Percentiles rank a stretch among this genome's conserved stretches.
These are phyloP conservation scores for Drusus annulatus DNA, from an alignment of 1,140 invertebrate genomes.

Conservation along the genomic window DNA sequence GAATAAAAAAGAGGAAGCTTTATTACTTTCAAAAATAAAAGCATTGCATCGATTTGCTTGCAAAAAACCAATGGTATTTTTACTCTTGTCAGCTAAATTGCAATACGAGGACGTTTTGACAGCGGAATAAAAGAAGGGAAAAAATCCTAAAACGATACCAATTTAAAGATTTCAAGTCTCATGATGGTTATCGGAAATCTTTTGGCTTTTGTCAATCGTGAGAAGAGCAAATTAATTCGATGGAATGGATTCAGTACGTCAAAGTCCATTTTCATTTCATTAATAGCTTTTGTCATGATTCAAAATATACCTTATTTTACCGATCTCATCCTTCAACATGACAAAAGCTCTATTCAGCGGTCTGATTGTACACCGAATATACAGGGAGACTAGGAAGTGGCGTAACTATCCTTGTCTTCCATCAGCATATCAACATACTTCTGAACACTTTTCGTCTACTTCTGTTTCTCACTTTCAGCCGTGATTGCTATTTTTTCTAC, in stretches of 20 bases:
- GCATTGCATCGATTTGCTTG: too few relatives aligned
- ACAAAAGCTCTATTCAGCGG: conserved; percentile 31
- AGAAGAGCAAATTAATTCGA: conserved; percentile 38
- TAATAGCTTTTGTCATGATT: conserved; percentile 52
- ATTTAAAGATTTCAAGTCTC: background rate
- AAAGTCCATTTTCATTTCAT: conserved; percentile 49
- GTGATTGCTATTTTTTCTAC: too few relatives aligned
- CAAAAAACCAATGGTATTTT: too few relatives aligned
- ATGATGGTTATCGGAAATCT: background rate
- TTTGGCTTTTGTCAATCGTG: background rate
- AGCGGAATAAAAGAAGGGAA: too few relatives aligned
- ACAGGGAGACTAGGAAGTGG: background rate
- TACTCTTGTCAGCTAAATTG: too few relatives aligned
- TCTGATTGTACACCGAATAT: background rate
- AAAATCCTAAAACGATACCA: background rate
- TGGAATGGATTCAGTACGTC: conserved; percentile 40
- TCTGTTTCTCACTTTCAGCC: too few relatives aligned
- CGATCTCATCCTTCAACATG: conserved; percentile 16
- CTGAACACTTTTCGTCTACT: too few relatives aligned
- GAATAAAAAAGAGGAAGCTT: too few relatives aligned
- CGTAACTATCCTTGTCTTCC: background rate
- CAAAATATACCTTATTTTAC: conserved; percentile 40
- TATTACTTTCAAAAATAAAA: too few relatives aligned
- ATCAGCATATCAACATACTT: too few relatives aligned
- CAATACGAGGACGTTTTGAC: too few relatives aligned